Evolutionary conservation across 2,888 invertebrate genomes (phyloP), one percentile per base, ranked within the genome.

Genomic region (Mamestra brassicae): DNA sequence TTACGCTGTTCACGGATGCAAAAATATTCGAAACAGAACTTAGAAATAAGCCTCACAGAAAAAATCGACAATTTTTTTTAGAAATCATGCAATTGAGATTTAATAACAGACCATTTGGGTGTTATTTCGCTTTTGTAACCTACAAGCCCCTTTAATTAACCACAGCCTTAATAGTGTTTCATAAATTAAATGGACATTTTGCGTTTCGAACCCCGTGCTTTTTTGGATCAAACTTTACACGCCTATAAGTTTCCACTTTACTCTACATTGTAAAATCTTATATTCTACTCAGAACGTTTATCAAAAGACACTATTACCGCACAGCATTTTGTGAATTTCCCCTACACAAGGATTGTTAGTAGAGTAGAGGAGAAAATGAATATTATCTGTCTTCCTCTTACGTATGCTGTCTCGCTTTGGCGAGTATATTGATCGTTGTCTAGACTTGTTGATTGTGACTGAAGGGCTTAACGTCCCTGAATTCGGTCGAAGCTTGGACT

Each of bases 401-500:
- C 93, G 71, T 79, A 78, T 86, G 87, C 90, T 84, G 83, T 93
- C 94, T 91, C 92, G 90, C 91, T 94, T 89, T 84, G 84, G 86
- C 91, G 87, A 83, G 88, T 90, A 92, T 96, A 96, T 96, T 96
- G 96, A 96, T 96, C 96, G 96, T 87, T 88, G 94, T 94, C 96
- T 95, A 94, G 95, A 96, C 96, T 96, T 96, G 96, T 96, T 96
- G 96, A 96, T 95, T 93, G 90, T 91, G 78, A 86, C 89, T 90
- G 89, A 89, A 90, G 91, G 91, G 91, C 89, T 91, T 90, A 88
- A 88, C 87, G 88, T 90, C 90, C 89, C 90, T 88, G 90, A 91
- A 90, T 90, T 90, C 83, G 85, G 78, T 69, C 84, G 80, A 78
- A 63, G 68, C 74, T 83, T 83, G 78, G 78, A 83, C 71, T 75